Base-by-base conservation (phyloP, 2,888 invertebrate genomes). In the Anagyrus pseudococci region DNA sequence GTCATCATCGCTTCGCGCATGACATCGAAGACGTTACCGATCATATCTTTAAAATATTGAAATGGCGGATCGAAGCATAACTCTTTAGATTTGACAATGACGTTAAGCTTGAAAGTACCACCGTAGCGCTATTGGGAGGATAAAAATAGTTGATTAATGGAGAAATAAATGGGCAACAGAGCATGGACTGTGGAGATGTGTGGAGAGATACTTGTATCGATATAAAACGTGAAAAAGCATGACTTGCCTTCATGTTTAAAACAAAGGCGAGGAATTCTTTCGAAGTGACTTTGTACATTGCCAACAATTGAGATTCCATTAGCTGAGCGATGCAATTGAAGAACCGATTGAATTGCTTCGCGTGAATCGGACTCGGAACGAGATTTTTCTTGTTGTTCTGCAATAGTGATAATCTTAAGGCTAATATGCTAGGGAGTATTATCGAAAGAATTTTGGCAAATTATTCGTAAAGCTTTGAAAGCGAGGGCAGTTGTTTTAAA, bases 231-330 rank as follows among this genome's bases (percentile, higher is more conserved):
- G 10, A 26, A 43, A 52, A 55, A 62, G 10, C n/a, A 48, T 55
- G 1, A 37, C 46, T 70, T 84, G 93, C 93, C 76, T 88, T 86
- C 71, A 89, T 88, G 76, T 92, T 90, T 67, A 89, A 85, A 53
- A 96, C 85, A 68, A 92, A 92, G 57, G 89, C 83, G 3, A 91
- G 88, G 77, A 88, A 95, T 71, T 91, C 90, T 54, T 85, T 82
- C 71, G 96, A 84, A n/a, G 94, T 95, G 68, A 88, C 86, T 58
- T 93, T 83, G 71, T 93, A 92, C 46, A 95, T 82, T 7, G 88
- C 88, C 77, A 95, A 92, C 56, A 97, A 83, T 74, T 95, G 93
- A 70, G 89, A 89, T 0, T 94, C 93, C 96, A 97, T 96, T 59
- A 96, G 84, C 46, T 91, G 90, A 1, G 90, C 90, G 1, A 93